Conservation (phyloP, 1,140 invertebrate genomes). For the Alviniconcha marisindica region DNA sequence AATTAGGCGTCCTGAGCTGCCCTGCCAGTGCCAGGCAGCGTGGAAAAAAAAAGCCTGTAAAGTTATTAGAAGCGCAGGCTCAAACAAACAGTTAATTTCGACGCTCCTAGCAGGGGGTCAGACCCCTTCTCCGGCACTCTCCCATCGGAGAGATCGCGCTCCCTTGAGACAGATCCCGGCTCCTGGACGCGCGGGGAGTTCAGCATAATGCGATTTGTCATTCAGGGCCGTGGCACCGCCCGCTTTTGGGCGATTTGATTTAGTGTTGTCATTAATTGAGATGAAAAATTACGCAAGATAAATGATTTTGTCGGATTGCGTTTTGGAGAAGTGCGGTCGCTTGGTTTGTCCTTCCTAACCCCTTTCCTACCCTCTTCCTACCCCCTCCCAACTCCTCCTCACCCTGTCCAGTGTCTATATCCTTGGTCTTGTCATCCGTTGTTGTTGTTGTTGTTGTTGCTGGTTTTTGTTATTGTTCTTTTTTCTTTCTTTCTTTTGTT, state of each 20-base stretch:
- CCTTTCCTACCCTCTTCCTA: too few relatives aligned
- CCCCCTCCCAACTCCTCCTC: too few relatives aligned
- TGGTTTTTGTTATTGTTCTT: not conserved
- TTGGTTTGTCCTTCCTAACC: too few relatives aligned
- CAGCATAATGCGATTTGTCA: conserved; percentile 23
- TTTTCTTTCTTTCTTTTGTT: too few relatives aligned
- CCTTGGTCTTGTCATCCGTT: not conserved
- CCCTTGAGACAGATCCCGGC: not conserved
- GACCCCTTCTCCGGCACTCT: not conserved
- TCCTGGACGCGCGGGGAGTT: not conserved
- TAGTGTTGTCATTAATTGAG: conserved; percentile 31
- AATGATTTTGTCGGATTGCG: too few relatives aligned
- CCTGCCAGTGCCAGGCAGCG: not conserved
- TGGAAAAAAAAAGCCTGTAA: conserved; percentile 32
- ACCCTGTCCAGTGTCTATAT: too few relatives aligned
- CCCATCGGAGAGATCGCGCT: not conserved
- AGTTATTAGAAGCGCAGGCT: conserved; percentile 42
- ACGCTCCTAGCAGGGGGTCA: conserved; percentile 6
- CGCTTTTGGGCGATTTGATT: conserved; percentile 22
- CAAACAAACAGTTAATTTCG: conserved; percentile 44
- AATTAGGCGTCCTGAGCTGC: conserved; percentile 30
- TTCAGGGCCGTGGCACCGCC: not conserved
- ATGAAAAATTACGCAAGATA: conserved; percentile 26
- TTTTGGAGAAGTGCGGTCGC: too few relatives aligned
- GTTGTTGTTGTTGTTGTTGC: not conserved